A percentile compares a stretch with the other conserved stretches of the same genome.
Evolutionary conservation across 2,888 invertebrate species (phyloP).

Genomic region (Euzophera pinguis): DNA sequence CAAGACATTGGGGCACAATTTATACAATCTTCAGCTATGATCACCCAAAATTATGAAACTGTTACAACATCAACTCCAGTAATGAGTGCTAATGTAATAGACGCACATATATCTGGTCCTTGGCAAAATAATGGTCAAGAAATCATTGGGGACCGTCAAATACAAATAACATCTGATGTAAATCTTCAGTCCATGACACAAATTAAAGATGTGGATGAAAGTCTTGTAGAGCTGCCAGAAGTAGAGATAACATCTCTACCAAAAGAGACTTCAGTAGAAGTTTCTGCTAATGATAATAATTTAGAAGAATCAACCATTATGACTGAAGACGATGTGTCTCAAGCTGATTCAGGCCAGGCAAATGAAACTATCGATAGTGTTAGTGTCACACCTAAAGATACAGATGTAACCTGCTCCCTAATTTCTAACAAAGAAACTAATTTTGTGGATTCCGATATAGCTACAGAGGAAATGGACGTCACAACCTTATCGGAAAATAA

Average conservation of each 20-base stretch:
- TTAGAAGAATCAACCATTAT: constrained; percentile 6
- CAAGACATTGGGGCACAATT: constrained; percentile 58
- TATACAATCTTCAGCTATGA: constrained; percentile 60
- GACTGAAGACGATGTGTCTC: constrained; percentile 16
- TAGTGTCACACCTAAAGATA: constrained; percentile 17
- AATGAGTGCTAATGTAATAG: constrained; percentile 59
- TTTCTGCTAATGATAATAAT: constrained; percentile 19
- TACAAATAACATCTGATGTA: constrained; percentile 30
- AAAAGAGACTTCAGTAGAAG: constrained; percentile 24
- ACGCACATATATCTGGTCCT: constrained; percentile 44
- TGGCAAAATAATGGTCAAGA: constrained; percentile 50
- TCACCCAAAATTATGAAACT: constrained; percentile 66
- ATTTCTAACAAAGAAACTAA: constrained; percentile 12
- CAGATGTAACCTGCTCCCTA: constrained; percentile 12
- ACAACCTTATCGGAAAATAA: not conserved
- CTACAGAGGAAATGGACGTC: not conserved
- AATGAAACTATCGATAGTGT: constrained; percentile 19
- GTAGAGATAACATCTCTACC: constrained; percentile 30
- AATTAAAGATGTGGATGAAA: constrained; percentile 24
- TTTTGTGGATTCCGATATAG: constrained; percentile 11
- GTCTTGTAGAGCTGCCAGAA: constrained; percentile 38
- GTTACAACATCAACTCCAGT: constrained; percentile 68
- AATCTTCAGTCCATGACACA: constrained; percentile 30
- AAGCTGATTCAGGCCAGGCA: constrained; percentile 17
- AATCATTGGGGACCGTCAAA: constrained; percentile 32